Conservation (phyloP, 2,797 vertebrate genomes). For the Hephaestus fuliginosus region DNA sequence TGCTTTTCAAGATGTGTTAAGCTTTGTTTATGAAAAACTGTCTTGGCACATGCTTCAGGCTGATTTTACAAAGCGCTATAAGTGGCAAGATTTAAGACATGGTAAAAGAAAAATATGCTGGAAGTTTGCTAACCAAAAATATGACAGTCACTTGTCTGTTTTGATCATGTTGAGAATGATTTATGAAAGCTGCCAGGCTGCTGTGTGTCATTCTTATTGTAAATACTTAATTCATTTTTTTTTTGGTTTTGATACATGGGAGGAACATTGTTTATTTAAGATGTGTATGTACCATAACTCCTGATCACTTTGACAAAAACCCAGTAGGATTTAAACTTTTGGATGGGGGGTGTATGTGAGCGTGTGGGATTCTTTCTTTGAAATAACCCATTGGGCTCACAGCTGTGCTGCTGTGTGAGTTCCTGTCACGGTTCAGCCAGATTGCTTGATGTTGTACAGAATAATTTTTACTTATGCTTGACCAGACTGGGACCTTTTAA, state of each 20-base stretch:
- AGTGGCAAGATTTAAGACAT: slow-evolving; percentile 16
- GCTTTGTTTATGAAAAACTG: slow-evolving; percentile 9
- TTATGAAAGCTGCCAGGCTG: slow-evolving; percentile 49
- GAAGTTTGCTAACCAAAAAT: slow-evolving; percentile 25
- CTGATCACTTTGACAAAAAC: slow-evolving; percentile 48
- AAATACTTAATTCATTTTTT: slow-evolving; percentile 61
- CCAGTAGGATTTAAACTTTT: slow-evolving; percentile 38
- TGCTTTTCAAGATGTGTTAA: slow-evolving; percentile 29
- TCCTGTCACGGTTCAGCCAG: slow-evolving; percentile 39
- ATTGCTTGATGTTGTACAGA: slow-evolving; percentile 39
- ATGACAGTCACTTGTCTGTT: slow-evolving; percentile 47
- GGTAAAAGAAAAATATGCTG: slow-evolving; percentile 25
- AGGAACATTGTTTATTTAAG: slow-evolving; percentile 62
- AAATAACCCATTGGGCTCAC: slow-evolving; percentile 31
- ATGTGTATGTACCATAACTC: slow-evolving; percentile 31
- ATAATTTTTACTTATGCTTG: slow-evolving; percentile 37
- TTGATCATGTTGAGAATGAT: slow-evolving; percentile 52
- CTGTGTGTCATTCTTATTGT: slow-evolving; percentile 57
- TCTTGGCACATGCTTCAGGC: slow-evolving; percentile 11
- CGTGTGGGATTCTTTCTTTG: background rate
- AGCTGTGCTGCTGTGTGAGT: slow-evolving; percentile 36
- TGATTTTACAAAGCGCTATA: slow-evolving; percentile 1
- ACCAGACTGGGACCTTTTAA: slow-evolving; percentile 30
- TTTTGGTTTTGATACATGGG: slow-evolving; percentile 50
- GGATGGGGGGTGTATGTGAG: background rate